phyloP scores from a whole-genome alignment of 2,113 vertebrate genomes.

The Procavia capensis region DNA sequence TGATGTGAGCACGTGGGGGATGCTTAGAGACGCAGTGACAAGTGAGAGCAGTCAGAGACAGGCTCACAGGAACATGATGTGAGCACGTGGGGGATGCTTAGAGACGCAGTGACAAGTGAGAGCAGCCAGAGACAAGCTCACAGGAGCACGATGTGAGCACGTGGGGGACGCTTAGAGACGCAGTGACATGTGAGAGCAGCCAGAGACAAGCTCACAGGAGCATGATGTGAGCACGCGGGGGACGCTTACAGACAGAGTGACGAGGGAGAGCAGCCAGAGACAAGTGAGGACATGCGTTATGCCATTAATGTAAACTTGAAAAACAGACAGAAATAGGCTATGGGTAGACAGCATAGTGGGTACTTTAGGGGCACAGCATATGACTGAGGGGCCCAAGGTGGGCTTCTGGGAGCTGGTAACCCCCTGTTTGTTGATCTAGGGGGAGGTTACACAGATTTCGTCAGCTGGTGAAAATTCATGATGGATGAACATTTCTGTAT shows the following conservation, averaged over 20 bases:
- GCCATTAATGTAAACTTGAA: not conserved
- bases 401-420: not conserved
- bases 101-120: too few species aligned
- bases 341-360: not conserved
- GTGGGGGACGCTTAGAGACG: too few species aligned
- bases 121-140: too few species aligned
- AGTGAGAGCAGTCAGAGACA: too few species aligned
- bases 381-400: not conserved
- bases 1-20: not conserved
- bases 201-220: not conserved
- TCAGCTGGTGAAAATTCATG: slow-evolving; percentile 12
- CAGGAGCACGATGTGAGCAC: not conserved
- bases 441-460: not conserved
- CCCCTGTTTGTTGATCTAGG: slow-evolving; percentile 47
- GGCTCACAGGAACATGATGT: not conserved
- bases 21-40: too few species aligned
- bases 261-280: slow-evolving; percentile 1
- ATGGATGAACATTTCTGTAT: slow-evolving; percentile 30
- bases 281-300: not conserved
- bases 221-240: not conserved
- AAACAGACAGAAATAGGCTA: not conserved
- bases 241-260: not conserved
- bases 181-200: too few species aligned
- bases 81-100: too few species aligned
- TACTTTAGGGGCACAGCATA: not conserved